These are phyloP conservation scores for Nasalis larvatus DNA, from an alignment of 2,113 vertebrate species.

Conservation along the genomic window DNA sequence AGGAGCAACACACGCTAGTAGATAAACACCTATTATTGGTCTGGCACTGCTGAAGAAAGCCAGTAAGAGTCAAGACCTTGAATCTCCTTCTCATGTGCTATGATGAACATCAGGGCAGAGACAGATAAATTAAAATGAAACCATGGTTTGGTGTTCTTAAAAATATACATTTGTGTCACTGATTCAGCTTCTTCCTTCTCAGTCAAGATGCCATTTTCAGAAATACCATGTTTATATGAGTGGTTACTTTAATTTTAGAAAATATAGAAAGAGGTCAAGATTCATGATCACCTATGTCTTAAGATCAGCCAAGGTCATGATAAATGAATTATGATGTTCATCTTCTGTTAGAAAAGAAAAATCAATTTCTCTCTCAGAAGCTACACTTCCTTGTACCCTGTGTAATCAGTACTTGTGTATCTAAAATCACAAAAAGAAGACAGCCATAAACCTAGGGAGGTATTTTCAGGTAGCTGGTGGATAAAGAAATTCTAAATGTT, in stretches of 20 bases:
- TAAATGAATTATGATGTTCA: background rate
- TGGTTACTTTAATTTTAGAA: slow-evolving; percentile 20
- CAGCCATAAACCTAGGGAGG: background rate
- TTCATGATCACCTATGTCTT: background rate
- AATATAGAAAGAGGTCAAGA: background rate
- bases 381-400: background rate
- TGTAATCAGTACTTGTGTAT: background rate
- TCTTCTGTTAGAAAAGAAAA: background rate
- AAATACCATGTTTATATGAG: background rate
- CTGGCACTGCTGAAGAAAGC: slow-evolving; percentile 9
- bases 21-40: slow-evolving; percentile 49
- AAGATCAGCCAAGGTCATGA: background rate
- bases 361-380: background rate
- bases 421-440: slow-evolving; percentile 7
- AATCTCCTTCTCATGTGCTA: slow-evolving; percentile 3
- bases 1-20: background rate
- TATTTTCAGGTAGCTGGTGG: background rate
- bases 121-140: background rate
- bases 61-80: slow-evolving; percentile 33
- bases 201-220: background rate
- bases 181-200: background rate
- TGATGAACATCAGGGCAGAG: background rate
- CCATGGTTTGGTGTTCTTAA: background rate
- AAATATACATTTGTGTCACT: background rate
- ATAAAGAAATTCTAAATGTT: background rate